Percentiles rank a stretch among this genome's conserved stretches.
Conservation (phyloP, 1,140 invertebrate genomes). For the Leptonema lineaticorne region DNA sequence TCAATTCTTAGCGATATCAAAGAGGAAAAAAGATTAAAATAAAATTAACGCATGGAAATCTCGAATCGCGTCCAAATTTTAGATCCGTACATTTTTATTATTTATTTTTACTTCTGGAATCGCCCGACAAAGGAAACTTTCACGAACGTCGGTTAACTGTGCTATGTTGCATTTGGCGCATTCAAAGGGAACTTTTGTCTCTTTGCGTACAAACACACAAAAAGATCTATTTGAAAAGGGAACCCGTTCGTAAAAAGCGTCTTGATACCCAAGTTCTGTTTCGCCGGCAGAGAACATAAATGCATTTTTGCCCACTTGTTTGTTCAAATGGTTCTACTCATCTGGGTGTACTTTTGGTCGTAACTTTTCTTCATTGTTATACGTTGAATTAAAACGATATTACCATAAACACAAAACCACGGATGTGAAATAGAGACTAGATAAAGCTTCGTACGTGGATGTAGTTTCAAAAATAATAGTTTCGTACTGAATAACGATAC, state of each 20-base stretch:
- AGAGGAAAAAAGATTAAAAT: no score
- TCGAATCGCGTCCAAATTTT: no score
- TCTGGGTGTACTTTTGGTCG: background rate
- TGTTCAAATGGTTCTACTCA: background rate
- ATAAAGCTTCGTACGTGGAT: no score
- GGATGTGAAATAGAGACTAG: no score
- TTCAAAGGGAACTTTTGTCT: constrained; percentile 9
- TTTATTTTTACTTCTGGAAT: background rate
- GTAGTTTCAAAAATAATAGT: no score
- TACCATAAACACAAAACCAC: background rate
- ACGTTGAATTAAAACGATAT: background rate
- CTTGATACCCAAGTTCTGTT: background rate
- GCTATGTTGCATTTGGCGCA: background rate
- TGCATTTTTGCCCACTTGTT: background rate
- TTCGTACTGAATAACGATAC: no score
- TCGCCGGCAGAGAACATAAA: background rate
- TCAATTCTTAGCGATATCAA: no score
- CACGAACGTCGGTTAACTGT: background rate
- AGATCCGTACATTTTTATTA: no score
- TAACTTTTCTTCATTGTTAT: background rate
- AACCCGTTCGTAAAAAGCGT: constrained; percentile 5
- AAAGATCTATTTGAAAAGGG: background rate
- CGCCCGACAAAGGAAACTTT: background rate
- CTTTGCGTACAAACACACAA: background rate
- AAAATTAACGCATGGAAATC: no score